Evolutionary conservation across 2,113 vertebrate species (phyloP), one percentile per base, ranked within the genome.

Genomic region (Helogale parvula): DNA sequence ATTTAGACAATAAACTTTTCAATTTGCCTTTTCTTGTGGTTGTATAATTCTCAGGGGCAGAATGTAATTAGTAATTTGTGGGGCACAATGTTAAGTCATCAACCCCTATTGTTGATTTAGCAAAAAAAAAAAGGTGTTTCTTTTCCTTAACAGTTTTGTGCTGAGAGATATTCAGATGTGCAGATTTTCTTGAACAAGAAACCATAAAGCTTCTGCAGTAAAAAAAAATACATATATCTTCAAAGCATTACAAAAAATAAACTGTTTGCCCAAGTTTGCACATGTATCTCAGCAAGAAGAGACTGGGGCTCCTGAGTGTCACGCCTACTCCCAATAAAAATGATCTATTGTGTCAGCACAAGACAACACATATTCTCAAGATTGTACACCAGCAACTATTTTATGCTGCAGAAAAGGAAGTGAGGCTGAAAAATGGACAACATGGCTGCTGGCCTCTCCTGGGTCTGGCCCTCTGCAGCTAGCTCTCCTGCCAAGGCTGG

Each of bases 161-260:
- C 65, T 69, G 5, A 86, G 21, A 92, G 50, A 90, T 3, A 96
- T 72, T 94, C 71, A 93, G 81, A 88, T 17, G 25, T 52, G 94
- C 35, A 77, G 41, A 82, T 88, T 31, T 52, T 95, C 87, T 96
- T 31, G 45, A 71, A 71, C 45, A 86, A 79, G 12, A 50, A 89
- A 90, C 45, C 88, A 57, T 69, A 90, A 94, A 88, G 77, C 54
- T 90, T 69, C 77, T 88, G 25, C 38, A 50, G 57, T 72, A 33
- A 90, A 93, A 76, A 50, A 93, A 76, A 33, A 57, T 35, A 54
- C 5, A 25, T 31, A 69, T 82, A 6, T 47, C 33, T 38, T 69
- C 45, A 89, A 15, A 85, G 88, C 74, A 74, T 5, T 19, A 72
- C 60, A 84, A 35, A 71, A 92, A 60, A 96, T 69, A 96, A 15